Base-by-base conservation (phyloP, 2,888 invertebrate species). In the Caenorhabditis becei region DNA sequence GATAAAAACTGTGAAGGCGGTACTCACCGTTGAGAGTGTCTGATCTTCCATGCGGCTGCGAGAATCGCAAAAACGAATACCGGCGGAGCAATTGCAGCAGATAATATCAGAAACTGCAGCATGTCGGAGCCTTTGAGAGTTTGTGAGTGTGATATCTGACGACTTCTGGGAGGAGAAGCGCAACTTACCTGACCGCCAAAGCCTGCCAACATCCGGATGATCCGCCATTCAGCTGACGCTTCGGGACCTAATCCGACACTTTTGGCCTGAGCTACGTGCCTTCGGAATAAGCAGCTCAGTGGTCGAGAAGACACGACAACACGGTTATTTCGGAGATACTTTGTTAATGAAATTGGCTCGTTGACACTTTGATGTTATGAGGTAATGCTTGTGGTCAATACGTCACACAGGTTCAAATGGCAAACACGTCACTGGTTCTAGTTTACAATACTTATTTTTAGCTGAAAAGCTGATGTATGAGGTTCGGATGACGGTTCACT, bases 161-260 rank as follows among this genome's bases (percentile, higher is more conserved):
- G 20, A 47, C 3, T 47, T 18, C 47, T 4, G n/a, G 5, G 47
- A 47, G n/a, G 20, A 10, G 18, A 47, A 4, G n/a, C 18, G 47
- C 47, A 47, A 47, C 47, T 47, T 47, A 47, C 47, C 47, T 47
- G 47, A 47, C 47, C 47, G 47, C 47, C 2, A 47, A 47, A 47
- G 47, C 47, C 47, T 47, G 47, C 47, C 47, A 18, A 7, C 47
- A n/a, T 7, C 14, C n/a, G 47, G 47, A 47, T 47, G 18, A 47
- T 47, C 47, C 47, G 47, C 47, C 47, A 47, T 47, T 47, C 47
- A 47, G 47, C 18, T 47, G 47, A 47, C 47, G 47, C 47, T 47
- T 47, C 20, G 5, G 18, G 18, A 3, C 2, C 10, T 47, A 47
- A 47, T 47, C 47, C 47, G 11, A 2, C 20, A 47, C 18, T 47